These are phyloP conservation scores for Dichetophora obliterata DNA, from an alignment of 2,888 invertebrate species.

Conservation along the genomic window DNA sequence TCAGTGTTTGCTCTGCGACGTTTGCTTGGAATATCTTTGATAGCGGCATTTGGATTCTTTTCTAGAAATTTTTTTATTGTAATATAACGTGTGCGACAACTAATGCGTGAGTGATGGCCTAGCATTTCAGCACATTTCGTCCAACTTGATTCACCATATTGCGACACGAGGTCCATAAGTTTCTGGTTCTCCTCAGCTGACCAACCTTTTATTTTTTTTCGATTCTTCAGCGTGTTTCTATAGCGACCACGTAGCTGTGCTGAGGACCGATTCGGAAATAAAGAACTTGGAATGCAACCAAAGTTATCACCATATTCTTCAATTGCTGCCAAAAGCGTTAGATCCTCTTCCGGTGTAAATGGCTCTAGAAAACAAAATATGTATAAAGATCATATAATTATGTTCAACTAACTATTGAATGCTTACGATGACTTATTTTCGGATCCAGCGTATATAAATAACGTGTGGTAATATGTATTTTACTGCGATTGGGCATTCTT, in stretches of 20 bases:
- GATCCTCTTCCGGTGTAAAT: constrained; percentile 78
- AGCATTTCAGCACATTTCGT: constrained; percentile 72
- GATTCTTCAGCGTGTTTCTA: constrained; percentile 69
- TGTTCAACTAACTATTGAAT: not conserved
- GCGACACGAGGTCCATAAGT: constrained; percentile 72
- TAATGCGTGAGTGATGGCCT: constrained; percentile 72
- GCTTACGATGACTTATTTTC: constrained; percentile 59
- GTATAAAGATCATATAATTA: no score
- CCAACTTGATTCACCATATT: constrained; percentile 72
- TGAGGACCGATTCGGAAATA: constrained; percentile 75
- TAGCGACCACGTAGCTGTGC: constrained; percentile 76
- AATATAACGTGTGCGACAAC: constrained; percentile 75
- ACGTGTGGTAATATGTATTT: constrained; percentile 77
- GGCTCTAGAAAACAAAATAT: constrained; percentile 51
- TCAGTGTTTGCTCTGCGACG: constrained; percentile 37
- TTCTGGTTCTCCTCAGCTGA: constrained; percentile 75
- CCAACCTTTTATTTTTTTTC: constrained; percentile 72
- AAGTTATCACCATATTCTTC: constrained; percentile 76
- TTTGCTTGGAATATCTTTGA: constrained; percentile 62
- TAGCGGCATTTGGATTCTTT: constrained; percentile 68
- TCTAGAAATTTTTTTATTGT: constrained; percentile 72
- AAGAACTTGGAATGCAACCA: constrained; percentile 71
- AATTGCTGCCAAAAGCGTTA: constrained; percentile 75
- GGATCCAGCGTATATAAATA: constrained; percentile 67
- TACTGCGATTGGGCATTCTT: constrained; percentile 75